These are phyloP conservation scores for Turdus rufiventris DNA, from an alignment of 2,113 vertebrate species.

Conservation along the genomic window DNA sequence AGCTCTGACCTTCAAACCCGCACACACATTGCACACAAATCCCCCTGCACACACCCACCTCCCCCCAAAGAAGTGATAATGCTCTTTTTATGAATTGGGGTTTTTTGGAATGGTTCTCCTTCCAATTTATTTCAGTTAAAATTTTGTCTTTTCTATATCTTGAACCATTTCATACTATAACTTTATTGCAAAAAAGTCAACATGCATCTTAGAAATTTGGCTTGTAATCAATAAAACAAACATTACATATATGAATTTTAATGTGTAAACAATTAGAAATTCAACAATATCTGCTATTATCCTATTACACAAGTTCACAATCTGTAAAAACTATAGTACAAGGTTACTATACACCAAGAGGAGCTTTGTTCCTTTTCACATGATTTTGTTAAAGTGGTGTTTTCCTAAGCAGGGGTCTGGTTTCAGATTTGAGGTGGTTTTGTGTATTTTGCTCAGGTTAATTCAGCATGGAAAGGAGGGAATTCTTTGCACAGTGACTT, in stretches of 20 bases:
- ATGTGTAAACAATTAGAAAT: constrained; percentile 99
- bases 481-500: background rate
- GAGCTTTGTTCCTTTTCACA: constrained; percentile 78
- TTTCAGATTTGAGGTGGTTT: background rate
- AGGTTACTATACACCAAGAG: constrained; percentile 79
- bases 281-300: constrained; percentile 88
- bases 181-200: constrained; percentile 99
- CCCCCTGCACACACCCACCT: background rate
- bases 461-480: background rate
- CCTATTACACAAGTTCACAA: constrained; percentile 90
- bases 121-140: constrained; percentile 72
- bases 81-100: constrained; percentile 75
- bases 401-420: background rate
- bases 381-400: constrained; percentile 64
- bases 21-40: background rate
- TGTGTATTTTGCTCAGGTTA: background rate
- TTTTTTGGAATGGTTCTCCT: constrained; percentile 85
- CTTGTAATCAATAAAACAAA: constrained; percentile 97
- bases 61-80: constrained; percentile 71
- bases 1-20: background rate
- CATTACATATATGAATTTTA: constrained; percentile 97
- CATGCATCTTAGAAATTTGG: constrained; percentile 98
- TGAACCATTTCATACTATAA: constrained; percentile 86
- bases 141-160: constrained; percentile 61
- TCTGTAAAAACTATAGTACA: constrained; percentile 90